A percentile compares a stretch with the other conserved stretches of the same genome.
Conservation (phyloP, 2,797 vertebrate genomes). For the Odontamblyopus lacepedii region DNA sequence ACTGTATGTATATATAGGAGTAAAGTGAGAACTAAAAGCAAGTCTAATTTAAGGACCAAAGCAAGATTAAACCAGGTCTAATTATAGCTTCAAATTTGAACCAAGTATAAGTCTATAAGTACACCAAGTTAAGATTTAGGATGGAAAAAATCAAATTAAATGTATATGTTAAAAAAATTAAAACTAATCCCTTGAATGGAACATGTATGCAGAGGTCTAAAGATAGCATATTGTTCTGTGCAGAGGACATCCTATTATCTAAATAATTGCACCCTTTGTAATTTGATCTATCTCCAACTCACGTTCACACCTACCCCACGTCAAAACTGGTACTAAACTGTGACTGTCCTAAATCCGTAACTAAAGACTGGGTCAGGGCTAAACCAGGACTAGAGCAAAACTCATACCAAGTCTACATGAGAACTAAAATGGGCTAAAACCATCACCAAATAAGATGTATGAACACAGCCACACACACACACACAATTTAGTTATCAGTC, state of each 20-base stretch:
- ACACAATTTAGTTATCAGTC: background rate
- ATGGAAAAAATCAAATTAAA: background rate
- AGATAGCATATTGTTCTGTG: too few species aligned
- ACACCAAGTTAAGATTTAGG: background rate
- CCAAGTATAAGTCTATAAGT: background rate
- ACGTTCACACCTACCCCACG: background rate
- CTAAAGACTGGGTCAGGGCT: background rate
- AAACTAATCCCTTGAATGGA: too few species aligned
- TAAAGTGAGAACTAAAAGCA: background rate
- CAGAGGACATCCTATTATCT: too few species aligned
- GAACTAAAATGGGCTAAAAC: background rate
- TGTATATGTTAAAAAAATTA: too few species aligned
- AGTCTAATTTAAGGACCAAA: background rate
- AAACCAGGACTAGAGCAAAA: background rate
- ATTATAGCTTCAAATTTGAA: background rate
- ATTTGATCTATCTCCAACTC: too few species aligned
- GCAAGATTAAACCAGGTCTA: background rate
- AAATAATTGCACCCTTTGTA: too few species aligned
- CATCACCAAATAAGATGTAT: background rate
- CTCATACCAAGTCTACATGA: background rate
- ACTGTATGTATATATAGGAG: background rate
- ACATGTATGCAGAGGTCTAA: too few species aligned
- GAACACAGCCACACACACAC: too few species aligned
- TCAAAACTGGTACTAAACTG: background rate
- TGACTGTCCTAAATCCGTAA: background rate